Evolutionary conservation across 2,113 vertebrate species (phyloP), one percentile per base, ranked within the genome.

Genomic region (Macquaria australasica): DNA sequence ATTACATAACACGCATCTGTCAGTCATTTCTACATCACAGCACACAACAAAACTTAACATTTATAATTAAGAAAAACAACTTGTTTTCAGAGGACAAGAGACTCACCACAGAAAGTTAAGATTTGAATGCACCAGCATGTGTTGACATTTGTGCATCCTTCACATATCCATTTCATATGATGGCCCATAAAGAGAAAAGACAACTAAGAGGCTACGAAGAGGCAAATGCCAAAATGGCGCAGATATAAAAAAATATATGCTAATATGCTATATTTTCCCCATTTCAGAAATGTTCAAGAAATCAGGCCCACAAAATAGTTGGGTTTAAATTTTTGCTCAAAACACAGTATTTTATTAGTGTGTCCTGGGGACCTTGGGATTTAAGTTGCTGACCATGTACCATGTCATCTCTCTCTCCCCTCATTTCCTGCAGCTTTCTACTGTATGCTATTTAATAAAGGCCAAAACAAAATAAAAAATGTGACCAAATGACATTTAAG

Each of bases 1-100:
- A 75, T 83, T 83, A 56, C n/a, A 34, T 73, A 51, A 80, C 12
- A 68, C 45, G 15, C 25, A 63, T 43, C 37, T 41, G 48, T 43
- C 63, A 64, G 56, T 60, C 68, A 69, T 71, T 45, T 58, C 28
- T 43, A 28, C 18, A 28, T 28, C 53, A 73, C 20, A 62, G 45
- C 72, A 74, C 51, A 59, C 53, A 68, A 34, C 34, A 34, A 34
- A 34, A 34, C 34, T 3, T 34, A 34, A 34, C 34, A 34, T 3
- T 34, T 0, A 8, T 0, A 55, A 31, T 4, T 5, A 3, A 14
- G 20, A 66, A 48, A 59, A 34, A 56, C 12, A 31, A 5, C 34
- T 53, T 77, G 45, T 9, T 73, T 73, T 28, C 9, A 43, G 3
- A 45, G 7, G 23, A 58, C 53, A 56, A 45, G 3, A 45, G 8